phyloP scores from a whole-genome alignment of 2,888 invertebrate genomes.

The Nymphalis c-album region DNA sequence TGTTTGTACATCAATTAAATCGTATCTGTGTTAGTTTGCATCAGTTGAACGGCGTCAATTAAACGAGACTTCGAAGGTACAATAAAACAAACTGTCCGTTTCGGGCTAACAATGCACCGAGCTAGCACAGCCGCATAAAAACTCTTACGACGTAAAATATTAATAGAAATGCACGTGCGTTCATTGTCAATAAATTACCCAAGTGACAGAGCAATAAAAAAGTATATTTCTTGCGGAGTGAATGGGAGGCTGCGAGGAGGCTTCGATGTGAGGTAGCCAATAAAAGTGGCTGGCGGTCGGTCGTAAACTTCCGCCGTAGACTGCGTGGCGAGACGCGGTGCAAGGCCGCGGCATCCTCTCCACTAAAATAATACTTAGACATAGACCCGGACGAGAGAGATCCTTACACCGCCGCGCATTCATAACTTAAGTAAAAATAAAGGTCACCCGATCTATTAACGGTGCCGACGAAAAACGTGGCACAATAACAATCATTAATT shows the following conservation, averaged over 20 bases:
- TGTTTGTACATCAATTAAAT: no score
- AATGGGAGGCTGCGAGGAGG: conserved; percentile 79
- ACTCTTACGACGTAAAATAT: conserved; percentile 78
- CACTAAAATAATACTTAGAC: conserved; percentile 45
- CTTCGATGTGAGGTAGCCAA: conserved; percentile 79
- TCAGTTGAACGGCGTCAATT: conserved; percentile 61
- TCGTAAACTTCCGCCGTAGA: conserved; percentile 77
- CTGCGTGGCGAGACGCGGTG: conserved; percentile 77
- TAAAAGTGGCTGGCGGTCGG: conserved; percentile 76
- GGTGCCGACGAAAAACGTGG: conserved; percentile 15
- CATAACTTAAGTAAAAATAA: conserved; percentile 10
- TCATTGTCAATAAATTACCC: conserved; percentile 81
- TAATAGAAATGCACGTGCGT: conserved; percentile 82
- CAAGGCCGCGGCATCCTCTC: conserved; percentile 50
- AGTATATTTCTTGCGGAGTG: conserved; percentile 79
- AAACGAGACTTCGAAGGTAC: conserved; percentile 52
- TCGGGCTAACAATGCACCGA: conserved; percentile 63
- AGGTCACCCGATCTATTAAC: conserved; percentile 6
- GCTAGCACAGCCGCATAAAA: conserved; percentile 63
- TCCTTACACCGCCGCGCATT: background rate
- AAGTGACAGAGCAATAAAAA: conserved; percentile 81
- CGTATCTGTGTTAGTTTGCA: conserved; percentile 3
- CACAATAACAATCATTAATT: conserved; percentile 41
- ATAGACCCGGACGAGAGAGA: conserved; percentile 12
- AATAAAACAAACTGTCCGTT: conserved; percentile 69